Conservation (phyloP, 2,888 invertebrate species). For the Dynastes hyllus region DNA sequence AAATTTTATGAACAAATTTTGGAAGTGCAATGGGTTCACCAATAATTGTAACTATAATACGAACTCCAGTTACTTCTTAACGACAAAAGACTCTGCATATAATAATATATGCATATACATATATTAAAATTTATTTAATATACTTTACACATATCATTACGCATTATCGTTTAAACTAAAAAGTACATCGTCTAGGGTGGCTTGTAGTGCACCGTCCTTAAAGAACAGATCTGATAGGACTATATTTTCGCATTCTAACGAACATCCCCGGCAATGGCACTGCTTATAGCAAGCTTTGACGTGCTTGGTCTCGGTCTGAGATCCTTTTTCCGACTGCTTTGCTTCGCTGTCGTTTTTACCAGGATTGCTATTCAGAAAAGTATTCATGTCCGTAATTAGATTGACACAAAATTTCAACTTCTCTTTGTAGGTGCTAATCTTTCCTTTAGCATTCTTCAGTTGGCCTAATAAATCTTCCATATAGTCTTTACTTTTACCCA, state of each 20-base stretch:
- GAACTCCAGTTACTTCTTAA: not conserved
- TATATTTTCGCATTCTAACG: constrained; percentile 48
- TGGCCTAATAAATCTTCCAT: constrained; percentile 21
- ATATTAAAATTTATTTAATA: not conserved
- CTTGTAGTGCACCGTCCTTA: constrained; percentile 42
- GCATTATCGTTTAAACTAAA: constrained; percentile 39
- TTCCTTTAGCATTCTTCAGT: constrained; percentile 43
- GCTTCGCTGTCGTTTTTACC: not conserved
- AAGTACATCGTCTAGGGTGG: constrained; percentile 46
- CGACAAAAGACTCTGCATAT: too few relatives aligned
- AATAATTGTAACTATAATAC: too few relatives aligned
- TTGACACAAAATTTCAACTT: constrained; percentile 50
- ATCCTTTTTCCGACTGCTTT: constrained; percentile 22
- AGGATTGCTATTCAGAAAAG: constrained; percentile 27
- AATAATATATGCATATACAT: too few relatives aligned
- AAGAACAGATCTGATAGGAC: constrained; percentile 52
- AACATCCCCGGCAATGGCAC: constrained; percentile 47
- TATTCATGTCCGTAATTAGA: constrained; percentile 50
- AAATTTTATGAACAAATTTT: too few relatives aligned
- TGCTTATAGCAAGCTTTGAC: constrained; percentile 11
- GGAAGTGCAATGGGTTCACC: too few relatives aligned
- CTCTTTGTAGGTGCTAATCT: constrained; percentile 42
- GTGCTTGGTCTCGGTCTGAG: constrained; percentile 39
- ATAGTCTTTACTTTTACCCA: constrained; percentile 32
- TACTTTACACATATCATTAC: not conserved